phyloP scores from a whole-genome alignment of 2,113 vertebrate genomes.

The Heterocephalus glaber region DNA sequence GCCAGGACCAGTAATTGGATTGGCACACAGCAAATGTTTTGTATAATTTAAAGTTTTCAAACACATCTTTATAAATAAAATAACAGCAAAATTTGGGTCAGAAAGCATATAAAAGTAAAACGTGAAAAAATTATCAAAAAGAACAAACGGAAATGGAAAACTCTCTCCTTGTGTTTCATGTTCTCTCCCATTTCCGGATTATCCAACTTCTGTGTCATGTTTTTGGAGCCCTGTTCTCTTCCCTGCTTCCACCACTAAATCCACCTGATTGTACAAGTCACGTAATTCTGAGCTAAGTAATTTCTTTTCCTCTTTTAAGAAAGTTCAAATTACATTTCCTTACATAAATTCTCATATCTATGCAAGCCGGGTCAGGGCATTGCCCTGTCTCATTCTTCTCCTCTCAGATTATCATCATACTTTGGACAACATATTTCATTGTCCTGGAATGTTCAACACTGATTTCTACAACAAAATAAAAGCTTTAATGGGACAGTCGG shows the following conservation, averaged over 20 bases:
- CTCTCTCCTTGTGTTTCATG: background rate
- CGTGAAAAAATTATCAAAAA: background rate
- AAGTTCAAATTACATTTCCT: background rate
- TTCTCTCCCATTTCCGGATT: background rate
- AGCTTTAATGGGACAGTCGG: background rate
- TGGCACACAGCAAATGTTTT: background rate
- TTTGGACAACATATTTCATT: background rate
- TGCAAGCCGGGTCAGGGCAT: background rate
- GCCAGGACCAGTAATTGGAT: no score
- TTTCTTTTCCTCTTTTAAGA: background rate
- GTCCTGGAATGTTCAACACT: background rate
- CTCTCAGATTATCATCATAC: background rate
- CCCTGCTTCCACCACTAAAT: background rate
- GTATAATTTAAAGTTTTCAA: background rate
- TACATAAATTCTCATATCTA: background rate
- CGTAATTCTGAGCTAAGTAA: background rate
- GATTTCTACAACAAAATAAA: background rate
- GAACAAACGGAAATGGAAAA: background rate
- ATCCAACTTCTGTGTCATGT: background rate
- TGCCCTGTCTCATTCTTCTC: background rate
- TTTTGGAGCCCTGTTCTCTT: background rate
- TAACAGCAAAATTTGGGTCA: background rate
- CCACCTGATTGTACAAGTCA: background rate
- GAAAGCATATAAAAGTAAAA: background rate
- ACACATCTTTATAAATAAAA: background rate